Conservation (phyloP, 2,888 invertebrate species). For the Chymomyza fuscimana region DNA sequence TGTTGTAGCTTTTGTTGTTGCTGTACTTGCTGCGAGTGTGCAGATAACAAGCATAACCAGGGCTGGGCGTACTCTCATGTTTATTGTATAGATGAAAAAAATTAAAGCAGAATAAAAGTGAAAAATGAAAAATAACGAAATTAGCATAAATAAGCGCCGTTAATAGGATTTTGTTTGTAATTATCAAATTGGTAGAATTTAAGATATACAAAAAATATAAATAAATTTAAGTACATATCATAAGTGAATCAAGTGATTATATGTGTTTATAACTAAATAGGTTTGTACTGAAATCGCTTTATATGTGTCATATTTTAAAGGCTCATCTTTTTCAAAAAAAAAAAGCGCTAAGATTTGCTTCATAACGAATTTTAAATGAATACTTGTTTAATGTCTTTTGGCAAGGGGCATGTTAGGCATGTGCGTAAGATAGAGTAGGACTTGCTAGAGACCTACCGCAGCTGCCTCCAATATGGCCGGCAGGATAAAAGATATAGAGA, state of each 20-base stretch:
- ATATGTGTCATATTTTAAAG: background rate
- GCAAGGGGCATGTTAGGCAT: too few relatives aligned
- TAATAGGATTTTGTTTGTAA: constrained; percentile 71
- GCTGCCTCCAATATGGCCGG: too few relatives aligned
- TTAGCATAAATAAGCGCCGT: constrained; percentile 67
- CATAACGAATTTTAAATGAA: too few relatives aligned
- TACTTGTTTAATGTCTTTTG: too few relatives aligned
- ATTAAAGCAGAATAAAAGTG: background rate
- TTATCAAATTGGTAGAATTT: constrained; percentile 61
- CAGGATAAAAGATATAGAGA: too few relatives aligned
- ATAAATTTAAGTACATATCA: background rate
- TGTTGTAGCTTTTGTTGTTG: background rate
- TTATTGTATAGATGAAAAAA: background rate
- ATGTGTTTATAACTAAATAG: background rate
- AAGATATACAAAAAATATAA: constrained; percentile 6
- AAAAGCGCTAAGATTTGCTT: too few relatives aligned
- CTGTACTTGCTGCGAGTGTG: constrained; percentile 9
- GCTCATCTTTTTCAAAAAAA: too few relatives aligned
- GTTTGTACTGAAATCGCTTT: background rate
- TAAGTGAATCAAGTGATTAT: background rate
- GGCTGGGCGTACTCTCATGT: background rate
- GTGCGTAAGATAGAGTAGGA: too few relatives aligned
- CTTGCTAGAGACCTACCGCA: too few relatives aligned
- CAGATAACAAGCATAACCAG: constrained; percentile 56
- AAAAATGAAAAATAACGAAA: constrained; percentile 47